phyloP scores from a whole-genome alignment of 2,888 invertebrate genomes.

The Cephus pulcher region DNA sequence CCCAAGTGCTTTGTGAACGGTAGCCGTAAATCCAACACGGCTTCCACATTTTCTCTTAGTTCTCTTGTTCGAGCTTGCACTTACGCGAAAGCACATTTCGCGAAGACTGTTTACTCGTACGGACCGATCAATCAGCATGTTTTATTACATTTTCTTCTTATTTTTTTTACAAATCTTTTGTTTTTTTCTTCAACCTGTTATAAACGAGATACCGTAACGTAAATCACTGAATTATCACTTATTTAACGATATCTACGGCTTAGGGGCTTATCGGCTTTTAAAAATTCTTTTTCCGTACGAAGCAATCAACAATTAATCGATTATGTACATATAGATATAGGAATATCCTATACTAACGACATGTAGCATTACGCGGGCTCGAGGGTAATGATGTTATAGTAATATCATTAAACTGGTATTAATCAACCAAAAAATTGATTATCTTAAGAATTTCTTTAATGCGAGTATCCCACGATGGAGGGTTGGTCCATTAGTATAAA shows the following conservation, averaged over 20 bases:
- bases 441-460: neutral
- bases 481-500: neutral
- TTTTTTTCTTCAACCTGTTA: neutral
- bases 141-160: neutral
- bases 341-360: neutral
- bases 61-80: neutral
- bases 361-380: neutral
- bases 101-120: neutral
- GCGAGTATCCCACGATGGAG: neutral
- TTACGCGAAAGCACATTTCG: conserved; percentile 1
- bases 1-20: neutral
- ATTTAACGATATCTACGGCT: neutral
- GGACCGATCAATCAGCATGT: neutral
- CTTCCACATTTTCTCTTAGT: conserved; percentile 27
- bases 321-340: neutral
- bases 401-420: neutral
- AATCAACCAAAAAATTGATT: neutral
- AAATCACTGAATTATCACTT: neutral
- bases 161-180: neutral
- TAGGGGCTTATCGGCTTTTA: neutral
- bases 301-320: neutral
- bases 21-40: conserved; percentile 4
- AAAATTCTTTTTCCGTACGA: neutral
- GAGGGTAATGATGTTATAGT: neutral
- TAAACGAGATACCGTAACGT: neutral